phyloP scores from a whole-genome alignment of 2,888 invertebrate genomes.

The Diarsia dahlii region DNA sequence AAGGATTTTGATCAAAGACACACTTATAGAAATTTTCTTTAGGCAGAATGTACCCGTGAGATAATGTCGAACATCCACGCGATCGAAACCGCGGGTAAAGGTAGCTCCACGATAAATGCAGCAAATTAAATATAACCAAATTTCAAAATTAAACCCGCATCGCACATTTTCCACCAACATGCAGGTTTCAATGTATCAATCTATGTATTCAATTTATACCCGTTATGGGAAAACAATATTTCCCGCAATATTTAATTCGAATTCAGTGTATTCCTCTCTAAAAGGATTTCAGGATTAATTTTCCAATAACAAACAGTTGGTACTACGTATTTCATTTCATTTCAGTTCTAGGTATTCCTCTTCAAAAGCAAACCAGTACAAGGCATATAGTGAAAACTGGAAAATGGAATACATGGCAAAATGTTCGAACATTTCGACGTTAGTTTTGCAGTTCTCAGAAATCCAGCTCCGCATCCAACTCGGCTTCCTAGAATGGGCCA shows the following conservation, averaged over 20 bases:
- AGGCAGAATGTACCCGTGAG: neutral
- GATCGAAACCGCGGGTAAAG: neutral
- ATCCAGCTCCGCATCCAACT: constrained; percentile 9
- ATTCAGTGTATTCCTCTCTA: neutral
- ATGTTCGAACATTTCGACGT: constrained; percentile 17
- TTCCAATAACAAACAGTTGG: neutral
- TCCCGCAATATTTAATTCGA: neutral
- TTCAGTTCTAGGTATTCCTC: neutral
- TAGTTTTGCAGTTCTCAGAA: constrained; percentile 5
- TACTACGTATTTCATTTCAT: neutral
- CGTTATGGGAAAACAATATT: neutral
- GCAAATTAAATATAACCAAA: neutral
- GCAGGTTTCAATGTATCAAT: too few species aligned
- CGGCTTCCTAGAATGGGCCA: neutral
- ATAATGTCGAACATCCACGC: neutral
- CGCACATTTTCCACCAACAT: neutral
- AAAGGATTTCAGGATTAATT: neutral
- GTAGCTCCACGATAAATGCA: neutral
- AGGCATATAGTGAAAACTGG: neutral
- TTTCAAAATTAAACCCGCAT: neutral
- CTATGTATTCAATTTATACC: neutral
- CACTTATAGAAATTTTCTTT: too few species aligned
- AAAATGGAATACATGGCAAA: constrained; percentile 3
- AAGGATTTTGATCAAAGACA: neutral
- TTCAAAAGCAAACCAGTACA: neutral